A percentile compares a stretch with the other conserved stretches of the same genome.
Conservation (phyloP, 2,888 invertebrate species). For the Cephus pulcher region DNA sequence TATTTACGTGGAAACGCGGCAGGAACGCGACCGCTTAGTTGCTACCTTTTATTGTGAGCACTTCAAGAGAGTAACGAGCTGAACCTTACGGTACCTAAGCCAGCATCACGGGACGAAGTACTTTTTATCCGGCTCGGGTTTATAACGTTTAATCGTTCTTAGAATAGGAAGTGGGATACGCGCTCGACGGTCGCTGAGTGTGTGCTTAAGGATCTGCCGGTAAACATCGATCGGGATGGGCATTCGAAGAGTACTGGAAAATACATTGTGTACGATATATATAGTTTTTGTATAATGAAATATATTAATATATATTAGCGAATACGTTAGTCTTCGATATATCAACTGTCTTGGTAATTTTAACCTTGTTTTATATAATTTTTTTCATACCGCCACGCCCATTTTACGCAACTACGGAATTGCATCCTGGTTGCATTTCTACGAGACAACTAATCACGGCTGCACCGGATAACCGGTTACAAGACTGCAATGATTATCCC, state of each 20-base stretch:
- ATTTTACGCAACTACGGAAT: not conserved
- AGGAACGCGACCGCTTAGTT: not conserved
- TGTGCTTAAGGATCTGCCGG: not conserved
- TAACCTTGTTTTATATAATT: not conserved
- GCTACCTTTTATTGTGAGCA: not conserved
- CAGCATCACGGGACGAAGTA: not conserved
- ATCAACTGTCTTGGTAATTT: not conserved
- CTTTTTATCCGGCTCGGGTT: not conserved
- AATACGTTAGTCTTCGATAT: not conserved
- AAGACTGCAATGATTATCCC: not conserved
- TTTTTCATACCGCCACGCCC: not conserved
- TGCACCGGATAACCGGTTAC: not conserved
- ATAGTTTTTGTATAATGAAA: not conserved
- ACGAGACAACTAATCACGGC: not conserved
- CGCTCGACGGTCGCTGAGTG: constrained; percentile 8
- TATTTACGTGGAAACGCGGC: not conserved
- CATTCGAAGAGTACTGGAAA: not conserved
- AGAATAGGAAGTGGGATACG: not conserved
- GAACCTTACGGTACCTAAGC: not conserved
- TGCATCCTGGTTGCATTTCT: not conserved
- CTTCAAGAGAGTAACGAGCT: not conserved
- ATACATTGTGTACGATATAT: not conserved
- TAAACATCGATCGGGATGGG: not conserved
- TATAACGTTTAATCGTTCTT: not conserved
- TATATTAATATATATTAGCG: not conserved